Base-by-base conservation (phyloP, 2,797 vertebrate species). In the Rhabdomys pumilio region DNA sequence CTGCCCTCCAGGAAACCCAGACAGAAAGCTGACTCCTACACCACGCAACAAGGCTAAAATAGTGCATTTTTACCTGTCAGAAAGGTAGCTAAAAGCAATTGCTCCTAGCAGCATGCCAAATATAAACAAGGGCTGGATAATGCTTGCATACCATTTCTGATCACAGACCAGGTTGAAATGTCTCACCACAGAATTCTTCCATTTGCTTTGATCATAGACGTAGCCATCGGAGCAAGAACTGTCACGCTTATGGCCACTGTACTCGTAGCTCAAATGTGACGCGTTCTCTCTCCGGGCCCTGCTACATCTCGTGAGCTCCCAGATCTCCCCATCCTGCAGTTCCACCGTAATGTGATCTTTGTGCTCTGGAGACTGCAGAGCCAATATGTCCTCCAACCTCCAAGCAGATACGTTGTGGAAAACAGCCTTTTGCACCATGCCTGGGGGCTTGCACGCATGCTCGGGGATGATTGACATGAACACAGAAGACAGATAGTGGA, bases 131-230 rank as follows among this genome's bases (percentile, higher is more conserved):
- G 99, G 99, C 97, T 99, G 99, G 93, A 99, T 98, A 96, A 99
- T 96, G 98, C 99, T 99, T 95, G 99, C 99, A 41, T 99, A 98
- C 99, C 99, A 99, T 97, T 99, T 99, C 59, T 92, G 98, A 34
- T 99, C 99, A 98, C 99, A 99, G 96, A 99, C 99, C 97, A 99
- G 98, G 97, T 99, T 98, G 99, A 99, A 99, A 57, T 99, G 98
- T 0, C 99, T 99, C 93, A 99, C 99, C 67, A 99, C 99, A 80
- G 99, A 99, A 95, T 98, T 99, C 29, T 99, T 95, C 97, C 99
- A 98, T 67, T 99, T 98, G 4, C 97, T 99, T 41, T 97, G 98
- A 93, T 99, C 99, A 41, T 99, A 99, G 99, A 99, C 91, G 95
- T 99, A 99, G 94, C 98, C 98, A 75, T 98, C 98, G 31, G 94